A percentile compares a stretch with the other conserved stretches of the same genome.
Evolutionary conservation across 1,140 invertebrate species (phyloP).

Genomic region (Drosophila nigrodunni): DNA sequence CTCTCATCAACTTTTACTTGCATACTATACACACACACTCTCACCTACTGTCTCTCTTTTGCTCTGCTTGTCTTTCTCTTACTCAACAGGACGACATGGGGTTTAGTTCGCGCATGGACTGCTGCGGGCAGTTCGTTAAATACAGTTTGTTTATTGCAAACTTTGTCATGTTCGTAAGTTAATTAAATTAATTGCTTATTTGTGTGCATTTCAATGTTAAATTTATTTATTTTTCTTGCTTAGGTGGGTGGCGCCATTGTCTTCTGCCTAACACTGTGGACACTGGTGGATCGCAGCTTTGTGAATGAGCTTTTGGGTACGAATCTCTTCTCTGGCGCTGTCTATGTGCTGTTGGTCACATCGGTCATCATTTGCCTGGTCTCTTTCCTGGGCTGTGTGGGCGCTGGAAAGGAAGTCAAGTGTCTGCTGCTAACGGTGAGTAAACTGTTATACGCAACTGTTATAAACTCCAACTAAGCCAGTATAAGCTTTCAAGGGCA

Average conservation of each 20-base stretch:
- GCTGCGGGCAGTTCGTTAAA: slow-evolving; percentile 93
- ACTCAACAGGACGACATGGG: slow-evolving; percentile 87
- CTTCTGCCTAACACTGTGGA: slow-evolving; percentile 92
- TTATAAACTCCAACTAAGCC: background rate
- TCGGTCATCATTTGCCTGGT: slow-evolving; percentile 91
- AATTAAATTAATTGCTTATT: background rate
- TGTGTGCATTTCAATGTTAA: background rate
- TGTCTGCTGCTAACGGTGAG: slow-evolving; percentile 93
- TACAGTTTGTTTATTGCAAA: slow-evolving; percentile 93
- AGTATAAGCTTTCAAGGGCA: background rate
- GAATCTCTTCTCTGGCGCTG: slow-evolving; percentile 92
- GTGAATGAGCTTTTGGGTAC: slow-evolving; percentile 92
- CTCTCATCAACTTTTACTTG: slow-evolving; percentile 13
- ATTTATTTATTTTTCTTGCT: background rate
- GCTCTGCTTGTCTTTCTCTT: slow-evolving; percentile 19
- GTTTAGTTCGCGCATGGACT: slow-evolving; percentile 90
- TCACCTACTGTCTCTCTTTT: slow-evolving; percentile 1
- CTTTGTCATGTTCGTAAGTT: slow-evolving; percentile 94
- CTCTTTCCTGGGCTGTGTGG: slow-evolving; percentile 93
- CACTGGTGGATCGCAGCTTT: slow-evolving; percentile 92
- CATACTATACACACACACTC: slow-evolving; percentile 5
- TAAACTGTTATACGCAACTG: background rate
- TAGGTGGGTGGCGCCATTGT: slow-evolving; percentile 92
- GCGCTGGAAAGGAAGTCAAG: slow-evolving; percentile 94
- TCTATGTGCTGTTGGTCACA: slow-evolving; percentile 92